phyloP scores from a whole-genome alignment of 1,140 invertebrate species.

The Drosophila ambigua region DNA sequence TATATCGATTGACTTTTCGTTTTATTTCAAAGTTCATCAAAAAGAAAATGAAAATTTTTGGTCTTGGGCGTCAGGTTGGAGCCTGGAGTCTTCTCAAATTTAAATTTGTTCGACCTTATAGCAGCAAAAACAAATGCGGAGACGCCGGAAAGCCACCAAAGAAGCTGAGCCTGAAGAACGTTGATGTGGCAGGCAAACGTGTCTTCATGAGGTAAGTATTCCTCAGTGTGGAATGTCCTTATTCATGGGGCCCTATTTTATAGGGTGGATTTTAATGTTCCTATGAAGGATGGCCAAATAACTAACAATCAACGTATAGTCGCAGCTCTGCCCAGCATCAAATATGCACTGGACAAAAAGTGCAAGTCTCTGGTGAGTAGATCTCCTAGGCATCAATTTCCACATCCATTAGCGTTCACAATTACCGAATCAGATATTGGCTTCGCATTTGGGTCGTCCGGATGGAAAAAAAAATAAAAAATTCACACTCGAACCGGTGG shows the following conservation, averaged over 20 bases:
- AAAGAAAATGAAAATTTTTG: neutral
- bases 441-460: slow-evolving; percentile 98
- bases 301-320: slow-evolving; percentile 98
- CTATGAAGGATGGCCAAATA: slow-evolving; percentile 97
- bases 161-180: slow-evolving; percentile 92
- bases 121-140: neutral
- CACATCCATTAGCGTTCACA: neutral
- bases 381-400: no score
- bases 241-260: slow-evolving; percentile 30
- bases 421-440: slow-evolving; percentile 86
- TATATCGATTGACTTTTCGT: neutral
- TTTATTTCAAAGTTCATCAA: slow-evolving; percentile 5
- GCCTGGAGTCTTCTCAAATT: neutral
- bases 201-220: slow-evolving; percentile 90
- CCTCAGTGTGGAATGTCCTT: neutral
- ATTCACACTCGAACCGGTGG: slow-evolving; percentile 96
- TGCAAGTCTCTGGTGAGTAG: slow-evolving; percentile 92
- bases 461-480: slow-evolving; percentile 94
- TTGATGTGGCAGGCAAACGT: slow-evolving; percentile 90
- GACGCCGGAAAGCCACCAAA: slow-evolving; percentile 82
- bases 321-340: slow-evolving; percentile 96
- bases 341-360: slow-evolving; percentile 96
- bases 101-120: neutral
- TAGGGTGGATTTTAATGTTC: slow-evolving; percentile 99
- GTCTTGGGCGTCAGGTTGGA: neutral